Evolutionary conservation across 1,140 invertebrate genomes (phyloP).

Genomic region (Periplaneta americana): DNA sequence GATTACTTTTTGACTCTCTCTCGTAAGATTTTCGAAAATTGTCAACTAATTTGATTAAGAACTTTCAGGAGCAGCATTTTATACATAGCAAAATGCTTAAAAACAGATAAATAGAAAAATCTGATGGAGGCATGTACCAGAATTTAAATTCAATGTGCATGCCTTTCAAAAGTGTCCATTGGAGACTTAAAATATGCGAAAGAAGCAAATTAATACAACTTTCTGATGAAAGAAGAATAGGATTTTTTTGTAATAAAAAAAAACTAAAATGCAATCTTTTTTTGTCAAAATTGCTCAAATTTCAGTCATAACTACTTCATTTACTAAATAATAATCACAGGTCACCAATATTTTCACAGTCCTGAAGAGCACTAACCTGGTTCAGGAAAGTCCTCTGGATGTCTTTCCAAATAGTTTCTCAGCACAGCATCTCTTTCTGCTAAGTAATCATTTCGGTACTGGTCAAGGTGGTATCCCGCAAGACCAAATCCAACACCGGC

Average conservation of each 20-base stretch:
- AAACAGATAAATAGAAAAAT: too few relatives aligned
- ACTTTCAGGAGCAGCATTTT: too few relatives aligned
- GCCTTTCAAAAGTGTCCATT: too few relatives aligned
- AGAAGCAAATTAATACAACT: too few relatives aligned
- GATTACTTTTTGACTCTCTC: too few relatives aligned
- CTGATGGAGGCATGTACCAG: too few relatives aligned
- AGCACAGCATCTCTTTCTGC: slow-evolving; percentile 57
- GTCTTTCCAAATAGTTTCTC: slow-evolving; percentile 59
- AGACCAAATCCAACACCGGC: background rate
- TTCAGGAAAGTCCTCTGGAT: slow-evolving; percentile 62
- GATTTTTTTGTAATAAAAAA: background rate
- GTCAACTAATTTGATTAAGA: too few relatives aligned
- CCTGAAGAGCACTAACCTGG: slow-evolving; percentile 28
- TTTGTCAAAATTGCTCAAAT: background rate
- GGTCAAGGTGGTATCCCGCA: background rate
- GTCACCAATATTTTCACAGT: background rate
- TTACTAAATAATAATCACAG: background rate
- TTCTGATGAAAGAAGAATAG: too few relatives aligned
- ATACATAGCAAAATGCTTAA: too few relatives aligned
- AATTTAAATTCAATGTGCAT: too few relatives aligned
- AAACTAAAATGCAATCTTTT: background rate
- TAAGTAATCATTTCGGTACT: slow-evolving; percentile 34
- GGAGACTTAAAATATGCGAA: too few relatives aligned
- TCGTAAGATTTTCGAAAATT: too few relatives aligned
- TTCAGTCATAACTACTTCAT: background rate